Conservation (phyloP, 1,140 invertebrate genomes). For the Phthorimaea operculella region DNA sequence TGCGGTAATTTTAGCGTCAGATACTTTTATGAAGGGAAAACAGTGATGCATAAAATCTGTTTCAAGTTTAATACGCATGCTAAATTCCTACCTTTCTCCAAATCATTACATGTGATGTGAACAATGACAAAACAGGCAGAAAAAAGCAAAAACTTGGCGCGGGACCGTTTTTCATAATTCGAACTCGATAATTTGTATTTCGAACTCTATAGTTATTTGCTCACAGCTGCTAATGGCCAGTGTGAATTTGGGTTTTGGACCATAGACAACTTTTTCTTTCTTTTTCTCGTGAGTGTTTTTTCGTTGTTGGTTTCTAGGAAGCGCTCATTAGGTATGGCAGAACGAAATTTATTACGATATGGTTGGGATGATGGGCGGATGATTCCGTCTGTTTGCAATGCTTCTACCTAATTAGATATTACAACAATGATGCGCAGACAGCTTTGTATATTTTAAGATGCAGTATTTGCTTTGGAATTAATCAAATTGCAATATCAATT, state of each 20-base stretch:
- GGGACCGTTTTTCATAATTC: conserved; percentile 11
- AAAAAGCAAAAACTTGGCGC: conserved; percentile 24
- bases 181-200: conserved; percentile 1
- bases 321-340: conserved; percentile 32
- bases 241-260: conserved; percentile 1
- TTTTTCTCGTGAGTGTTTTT: conserved; percentile 15
- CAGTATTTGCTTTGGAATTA: too few species aligned
- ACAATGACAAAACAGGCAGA: conserved; percentile 11
- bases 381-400: conserved; percentile 21
- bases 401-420: background rate
- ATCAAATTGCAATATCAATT: too few species aligned
- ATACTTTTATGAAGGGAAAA: background rate
- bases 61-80: background rate
- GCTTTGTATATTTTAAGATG: too few species aligned
- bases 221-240: background rate
- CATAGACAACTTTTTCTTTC: conserved; percentile 7
- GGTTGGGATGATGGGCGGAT: conserved; percentile 28
- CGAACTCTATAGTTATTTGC: background rate
- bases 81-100: background rate
- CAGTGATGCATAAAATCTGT: too few species aligned
- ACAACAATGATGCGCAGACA: background rate
- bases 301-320: conserved; percentile 32
- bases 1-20: background rate
- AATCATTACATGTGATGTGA: background rate
- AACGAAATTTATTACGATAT: conserved; percentile 38